Evolutionary conservation across 2,888 invertebrate genomes (phyloP), one percentile per base, ranked within the genome.

Genomic region (Autographa pulchrina): DNA sequence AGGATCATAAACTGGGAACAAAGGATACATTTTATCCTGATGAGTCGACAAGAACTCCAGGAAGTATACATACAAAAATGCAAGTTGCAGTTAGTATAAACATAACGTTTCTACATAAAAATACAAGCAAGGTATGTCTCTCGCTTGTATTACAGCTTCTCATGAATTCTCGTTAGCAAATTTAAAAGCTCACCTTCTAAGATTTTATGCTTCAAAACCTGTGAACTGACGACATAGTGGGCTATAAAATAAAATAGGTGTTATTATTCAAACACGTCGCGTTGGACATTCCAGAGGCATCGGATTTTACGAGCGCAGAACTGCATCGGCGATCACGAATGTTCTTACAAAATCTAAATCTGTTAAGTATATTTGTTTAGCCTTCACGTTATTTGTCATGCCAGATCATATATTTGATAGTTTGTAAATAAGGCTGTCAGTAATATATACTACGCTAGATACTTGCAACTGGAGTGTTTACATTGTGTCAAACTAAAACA

Each of bases 301-400:
- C 88, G 70, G 71, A 82, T 90, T 91, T 91, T 90, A 91, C 84
- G 90, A 86, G 70, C 79, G 80, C 52, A 62, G 75, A 71, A 78
- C 78, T 82, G 81, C 80, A 81, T 83, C 84, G 78, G 77, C 84
- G 83, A 85, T 85, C 83, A 85, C 82, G 70, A 76, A 68, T 80
- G 67, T 77, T 81, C 70, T 74, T 71, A 73, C 54, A 56, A 56
- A 56, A 20, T 56, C 54, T 56, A 25, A 56, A 20, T 20, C 20
- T 56, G 54, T 20, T 56, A 20, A 20, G 20, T 11, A 20, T 20
- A 13, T 56, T 56, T 25, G 54, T 56, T 25, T 25, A 18, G 13
- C 20, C 20, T 56, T 56, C 25, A 25, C 20, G 18, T 56, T 13
- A 20, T 25, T 56, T 20, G 8, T 13, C 20, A 20, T 25, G n/a